These are phyloP conservation scores for Littorina saxatilis DNA, from an alignment of 1,140 invertebrate genomes.

Conservation along the genomic window DNA sequence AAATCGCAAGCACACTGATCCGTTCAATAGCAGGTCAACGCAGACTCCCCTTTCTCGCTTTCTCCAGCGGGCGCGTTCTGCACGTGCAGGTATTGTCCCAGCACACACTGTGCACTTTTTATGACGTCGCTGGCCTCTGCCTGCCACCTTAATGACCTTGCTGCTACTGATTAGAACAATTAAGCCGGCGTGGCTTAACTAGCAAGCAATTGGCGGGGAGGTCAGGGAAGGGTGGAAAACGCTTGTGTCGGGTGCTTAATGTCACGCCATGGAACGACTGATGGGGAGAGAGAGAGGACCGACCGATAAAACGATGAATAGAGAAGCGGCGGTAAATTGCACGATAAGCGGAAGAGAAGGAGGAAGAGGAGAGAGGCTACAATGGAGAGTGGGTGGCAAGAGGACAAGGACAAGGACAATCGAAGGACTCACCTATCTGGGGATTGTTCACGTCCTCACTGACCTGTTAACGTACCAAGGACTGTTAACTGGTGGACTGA, in stretches of 20 bases:
- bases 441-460: too few species aligned
- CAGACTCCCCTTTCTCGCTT: too few species aligned
- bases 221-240: background rate
- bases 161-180: background rate
- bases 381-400: too few species aligned
- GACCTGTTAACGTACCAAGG: too few species aligned
- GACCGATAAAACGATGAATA: too few species aligned
- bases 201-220: slow-evolving; percentile 11
- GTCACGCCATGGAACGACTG: background rate
- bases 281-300: too few species aligned
- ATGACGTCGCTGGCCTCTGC: background rate
- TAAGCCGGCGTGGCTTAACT: slow-evolving; percentile 1
- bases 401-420: too few species aligned
- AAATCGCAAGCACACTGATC: too few species aligned
- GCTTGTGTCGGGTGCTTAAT: background rate
- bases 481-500: too few species aligned
- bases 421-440: too few species aligned
- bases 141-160: background rate
- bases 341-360: background rate
- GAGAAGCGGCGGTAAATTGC: too few species aligned
- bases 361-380: background rate
- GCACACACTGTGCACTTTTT: background rate
- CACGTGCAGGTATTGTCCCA: background rate
- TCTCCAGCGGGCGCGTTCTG: background rate
- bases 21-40: too few species aligned